These are phyloP conservation scores for Megaleporinus macrocephalus DNA, from an alignment of 2,113 vertebrate genomes.

Conservation along the genomic window DNA sequence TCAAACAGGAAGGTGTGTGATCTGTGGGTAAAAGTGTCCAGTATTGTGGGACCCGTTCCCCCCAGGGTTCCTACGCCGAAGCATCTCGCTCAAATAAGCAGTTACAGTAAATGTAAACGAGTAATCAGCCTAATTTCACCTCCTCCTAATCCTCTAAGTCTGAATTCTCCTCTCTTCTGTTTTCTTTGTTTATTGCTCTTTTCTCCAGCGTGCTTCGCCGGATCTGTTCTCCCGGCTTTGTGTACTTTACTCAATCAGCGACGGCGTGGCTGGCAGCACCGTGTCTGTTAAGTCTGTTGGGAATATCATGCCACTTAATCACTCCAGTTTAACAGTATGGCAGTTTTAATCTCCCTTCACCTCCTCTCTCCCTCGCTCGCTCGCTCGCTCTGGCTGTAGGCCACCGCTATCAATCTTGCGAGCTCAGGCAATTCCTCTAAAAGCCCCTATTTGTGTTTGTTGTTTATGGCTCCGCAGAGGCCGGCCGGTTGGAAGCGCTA, in stretches of 20 bases:
- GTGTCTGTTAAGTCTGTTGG: slow-evolving; percentile 66
- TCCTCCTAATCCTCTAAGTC: too few relatives aligned
- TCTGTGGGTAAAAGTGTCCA: too few relatives aligned
- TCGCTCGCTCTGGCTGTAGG: slow-evolving; percentile 69
- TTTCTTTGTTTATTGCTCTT: slow-evolving; percentile 22
- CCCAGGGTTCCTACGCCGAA: too few relatives aligned
- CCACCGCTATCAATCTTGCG: slow-evolving; percentile 82
- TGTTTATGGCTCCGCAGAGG: slow-evolving; percentile 80
- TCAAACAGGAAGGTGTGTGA: too few relatives aligned
- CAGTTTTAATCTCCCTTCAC: slow-evolving; percentile 77
- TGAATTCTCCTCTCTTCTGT: too few relatives aligned
- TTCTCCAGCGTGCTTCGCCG: slow-evolving; percentile 5
- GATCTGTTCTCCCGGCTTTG: slow-evolving; percentile 47
- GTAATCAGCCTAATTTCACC: too few relatives aligned
- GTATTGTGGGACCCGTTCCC: too few relatives aligned
- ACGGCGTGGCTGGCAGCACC: slow-evolving; percentile 62
- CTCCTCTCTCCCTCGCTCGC: slow-evolving; percentile 69
- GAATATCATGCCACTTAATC: slow-evolving; percentile 70
- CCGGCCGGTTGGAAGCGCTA: slow-evolving; percentile 17
- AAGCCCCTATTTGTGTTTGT: slow-evolving; percentile 75
- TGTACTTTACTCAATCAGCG: slow-evolving; percentile 56
- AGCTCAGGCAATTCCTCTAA: slow-evolving; percentile 82
- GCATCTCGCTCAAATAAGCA: too few relatives aligned
- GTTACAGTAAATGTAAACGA: too few relatives aligned
- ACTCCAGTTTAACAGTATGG: slow-evolving; percentile 75